These are phyloP conservation scores for Flexamia atlantica DNA, from an alignment of 2,888 invertebrate species.

Conservation along the genomic window DNA sequence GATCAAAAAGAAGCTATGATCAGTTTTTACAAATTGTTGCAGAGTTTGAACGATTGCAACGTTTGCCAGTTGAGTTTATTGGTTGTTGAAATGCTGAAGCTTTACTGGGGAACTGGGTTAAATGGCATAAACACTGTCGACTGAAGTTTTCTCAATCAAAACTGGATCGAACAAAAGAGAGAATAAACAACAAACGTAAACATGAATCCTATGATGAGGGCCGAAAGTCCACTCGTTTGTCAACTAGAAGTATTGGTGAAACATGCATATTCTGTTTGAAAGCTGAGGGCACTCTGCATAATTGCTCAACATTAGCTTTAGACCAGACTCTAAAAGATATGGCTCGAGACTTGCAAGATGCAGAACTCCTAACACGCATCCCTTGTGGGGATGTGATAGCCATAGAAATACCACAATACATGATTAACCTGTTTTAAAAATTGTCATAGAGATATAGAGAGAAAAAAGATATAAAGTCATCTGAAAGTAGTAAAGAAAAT, in stretches of 20 bases:
- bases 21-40: conserved; percentile 14
- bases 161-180: conserved; percentile 26
- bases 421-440: conserved; percentile 17
- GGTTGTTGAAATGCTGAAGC: conserved; percentile 12
- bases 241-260: conserved; percentile 11
- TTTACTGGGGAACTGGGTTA: conserved; percentile 13
- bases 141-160: conserved; percentile 15
- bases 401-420: not conserved
- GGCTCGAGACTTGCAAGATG: conserved; percentile 22
- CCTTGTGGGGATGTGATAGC: conserved; percentile 17
- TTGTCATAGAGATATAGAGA: conserved; percentile 26
- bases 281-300: conserved; percentile 14
- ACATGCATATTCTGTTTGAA: conserved; percentile 26
- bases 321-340: conserved; percentile 23
- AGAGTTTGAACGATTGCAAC: conserved; percentile 18
- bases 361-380: conserved; percentile 23
- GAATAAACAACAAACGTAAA: conserved; percentile 17
- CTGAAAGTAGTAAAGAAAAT: conserved; percentile 15
- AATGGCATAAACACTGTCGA: conserved; percentile 22
- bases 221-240: conserved; percentile 11
- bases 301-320: conserved; percentile 26
- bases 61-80: conserved; percentile 26
- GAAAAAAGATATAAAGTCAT: conserved; percentile 22
- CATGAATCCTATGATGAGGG: conserved; percentile 4
- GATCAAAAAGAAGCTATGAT: no score